phyloP scores from a whole-genome alignment of 2,888 invertebrate species.

The Drosophila neoperkinsi region DNA sequence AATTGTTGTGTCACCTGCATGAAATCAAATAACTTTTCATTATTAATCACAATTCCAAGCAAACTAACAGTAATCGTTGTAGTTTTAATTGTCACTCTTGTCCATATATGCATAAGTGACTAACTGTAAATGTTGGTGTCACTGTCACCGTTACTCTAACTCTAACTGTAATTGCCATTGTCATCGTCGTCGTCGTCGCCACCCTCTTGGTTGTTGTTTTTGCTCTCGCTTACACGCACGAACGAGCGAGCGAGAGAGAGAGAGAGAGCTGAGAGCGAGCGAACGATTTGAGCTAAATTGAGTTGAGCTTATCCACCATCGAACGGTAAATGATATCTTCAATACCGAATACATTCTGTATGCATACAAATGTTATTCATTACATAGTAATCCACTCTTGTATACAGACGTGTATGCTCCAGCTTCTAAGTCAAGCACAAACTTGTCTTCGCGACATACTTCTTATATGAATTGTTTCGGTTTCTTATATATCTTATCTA shows the following conservation, averaged over 20 bases:
- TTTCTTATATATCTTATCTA: neutral
- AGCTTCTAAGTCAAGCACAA: neutral
- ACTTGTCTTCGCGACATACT: neutral
- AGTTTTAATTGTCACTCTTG: neutral
- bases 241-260: neutral
- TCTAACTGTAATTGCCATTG: constrained; percentile 14
- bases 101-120: neutral
- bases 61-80: neutral
- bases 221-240: constrained; percentile 15
- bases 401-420: neutral
- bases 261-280: neutral
- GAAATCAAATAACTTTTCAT: constrained; percentile 1
- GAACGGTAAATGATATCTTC: neutral
- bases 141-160: constrained; percentile 7
- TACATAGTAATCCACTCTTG: neutral
- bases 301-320: neutral
- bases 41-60: constrained; percentile 8
- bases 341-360: neutral
- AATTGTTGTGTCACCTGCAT: constrained; percentile 92
- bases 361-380: neutral
- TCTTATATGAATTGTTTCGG: neutral
- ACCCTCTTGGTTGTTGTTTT: neutral
- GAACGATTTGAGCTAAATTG: neutral
- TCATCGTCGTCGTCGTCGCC: neutral
- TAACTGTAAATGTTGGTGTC: constrained; percentile 6